A percentile compares a stretch with the other conserved stretches of the same genome.
Conservation (phyloP, 1,140 invertebrate species). For the Copidosoma floridanum region DNA sequence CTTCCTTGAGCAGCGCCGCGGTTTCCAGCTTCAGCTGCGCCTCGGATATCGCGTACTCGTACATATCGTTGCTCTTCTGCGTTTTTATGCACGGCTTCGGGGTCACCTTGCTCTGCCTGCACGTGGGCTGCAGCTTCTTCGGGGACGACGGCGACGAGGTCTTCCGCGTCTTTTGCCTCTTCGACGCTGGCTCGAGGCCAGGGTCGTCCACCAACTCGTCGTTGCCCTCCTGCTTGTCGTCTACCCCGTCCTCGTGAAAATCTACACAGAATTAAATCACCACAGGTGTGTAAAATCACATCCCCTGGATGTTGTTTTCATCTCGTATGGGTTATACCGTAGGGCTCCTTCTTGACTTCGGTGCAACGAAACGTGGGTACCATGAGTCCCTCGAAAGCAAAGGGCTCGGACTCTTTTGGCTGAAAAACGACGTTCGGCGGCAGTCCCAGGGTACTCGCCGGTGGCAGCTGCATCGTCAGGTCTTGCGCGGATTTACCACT, state of each 20-base stretch:
- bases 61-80: conserved; percentile 30
- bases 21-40: conserved; percentile 41
- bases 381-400: conserved; percentile 34
- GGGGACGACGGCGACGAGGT: background rate
- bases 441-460: conserved; percentile 13
- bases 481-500: too few species aligned
- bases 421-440: conserved; percentile 40
- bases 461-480: conserved; percentile 12
- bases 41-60: conserved; percentile 35
- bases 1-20: conserved; percentile 39
- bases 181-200: background rate
- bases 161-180: conserved; percentile 8
- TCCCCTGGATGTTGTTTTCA: too few species aligned
- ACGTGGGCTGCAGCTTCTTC: background rate
- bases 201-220: background rate
- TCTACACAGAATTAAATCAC: too few species aligned
- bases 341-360: too few species aligned
- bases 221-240: background rate
- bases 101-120: background rate
- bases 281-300: too few species aligned
- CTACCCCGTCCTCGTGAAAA: too few species aligned
- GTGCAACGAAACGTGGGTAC: conserved; percentile 8
- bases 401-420: conserved; percentile 40
- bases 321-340: too few species aligned
- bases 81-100: too few species aligned